Conservation (phyloP, 2,888 invertebrate species). For the Ceraclea dissimilis region DNA sequence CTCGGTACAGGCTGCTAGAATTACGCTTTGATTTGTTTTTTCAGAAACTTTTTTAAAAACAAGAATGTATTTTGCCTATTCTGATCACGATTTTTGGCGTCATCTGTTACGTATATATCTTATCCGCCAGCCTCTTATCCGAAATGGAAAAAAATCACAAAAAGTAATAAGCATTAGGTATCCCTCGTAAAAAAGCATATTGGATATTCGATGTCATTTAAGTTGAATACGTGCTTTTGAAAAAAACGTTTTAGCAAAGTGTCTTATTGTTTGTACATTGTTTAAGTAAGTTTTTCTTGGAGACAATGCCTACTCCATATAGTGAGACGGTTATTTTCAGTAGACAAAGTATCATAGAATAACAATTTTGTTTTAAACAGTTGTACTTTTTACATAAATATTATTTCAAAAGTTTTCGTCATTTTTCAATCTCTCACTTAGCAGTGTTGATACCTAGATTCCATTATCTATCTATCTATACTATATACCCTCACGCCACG, state of each 20-base stretch:
- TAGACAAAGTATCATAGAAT: too few species aligned
- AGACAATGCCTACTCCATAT: too few species aligned
- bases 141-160: not conserved
- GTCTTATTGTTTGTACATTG: not conserved
- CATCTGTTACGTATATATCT: conserved; percentile 8
- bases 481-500: too few species aligned
- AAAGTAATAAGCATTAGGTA: not conserved
- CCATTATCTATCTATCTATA: too few species aligned
- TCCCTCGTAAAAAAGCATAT: not conserved
- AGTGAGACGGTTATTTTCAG: too few species aligned
- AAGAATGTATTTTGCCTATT: not conserved
- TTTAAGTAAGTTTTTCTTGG: not conserved
- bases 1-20: not conserved
- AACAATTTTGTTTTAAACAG: too few species aligned
- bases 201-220: not conserved
- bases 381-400: too few species aligned
- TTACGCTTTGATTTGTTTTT: not conserved
- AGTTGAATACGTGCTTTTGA: not conserved
- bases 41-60: not conserved
- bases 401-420: too few species aligned
- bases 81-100: not conserved
- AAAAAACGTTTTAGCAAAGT: not conserved
- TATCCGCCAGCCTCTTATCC: not conserved
- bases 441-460: too few species aligned
- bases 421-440: too few species aligned